Evolutionary conservation across 2,888 invertebrate genomes (phyloP).

Genomic region (Apamea anceps): DNA sequence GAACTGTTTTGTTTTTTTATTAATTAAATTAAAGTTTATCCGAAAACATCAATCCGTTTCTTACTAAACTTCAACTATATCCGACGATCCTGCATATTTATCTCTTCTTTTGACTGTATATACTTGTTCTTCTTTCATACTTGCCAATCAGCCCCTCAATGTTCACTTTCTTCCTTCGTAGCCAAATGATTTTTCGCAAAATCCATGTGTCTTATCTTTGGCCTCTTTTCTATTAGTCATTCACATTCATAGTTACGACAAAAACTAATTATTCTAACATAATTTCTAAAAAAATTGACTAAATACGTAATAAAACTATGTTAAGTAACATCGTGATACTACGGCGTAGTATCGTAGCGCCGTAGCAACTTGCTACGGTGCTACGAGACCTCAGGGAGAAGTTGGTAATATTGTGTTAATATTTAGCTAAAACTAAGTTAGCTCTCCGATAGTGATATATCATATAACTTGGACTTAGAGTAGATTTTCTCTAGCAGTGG

Average conservation of each 20-base stretch:
- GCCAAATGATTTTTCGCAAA: no score
- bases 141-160: neutral
- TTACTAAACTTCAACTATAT: no score
- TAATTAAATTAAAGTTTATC: no score
- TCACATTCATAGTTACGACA: neutral
- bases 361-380: constrained; percentile 55
- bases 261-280: neutral
- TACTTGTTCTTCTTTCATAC: no score
- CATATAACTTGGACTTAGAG: neutral
- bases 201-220: neutral
- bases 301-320: neutral
- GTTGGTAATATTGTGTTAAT: constrained; percentile 39
- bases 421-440: constrained; percentile 46
- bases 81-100: no score
- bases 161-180: neutral
- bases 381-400: constrained; percentile 64
- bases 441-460: constrained; percentile 6
- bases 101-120: neutral
- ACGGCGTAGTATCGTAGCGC: constrained; percentile 48
- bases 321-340: constrained; percentile 17
- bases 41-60: no score
- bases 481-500: neutral
- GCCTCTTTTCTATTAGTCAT: neutral
- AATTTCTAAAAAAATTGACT: neutral
- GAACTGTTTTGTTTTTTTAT: no score